Evolutionary conservation across 2,888 invertebrate genomes (phyloP), one percentile per base, ranked within the genome.

Genomic region (Leptopilina drosophilae): DNA sequence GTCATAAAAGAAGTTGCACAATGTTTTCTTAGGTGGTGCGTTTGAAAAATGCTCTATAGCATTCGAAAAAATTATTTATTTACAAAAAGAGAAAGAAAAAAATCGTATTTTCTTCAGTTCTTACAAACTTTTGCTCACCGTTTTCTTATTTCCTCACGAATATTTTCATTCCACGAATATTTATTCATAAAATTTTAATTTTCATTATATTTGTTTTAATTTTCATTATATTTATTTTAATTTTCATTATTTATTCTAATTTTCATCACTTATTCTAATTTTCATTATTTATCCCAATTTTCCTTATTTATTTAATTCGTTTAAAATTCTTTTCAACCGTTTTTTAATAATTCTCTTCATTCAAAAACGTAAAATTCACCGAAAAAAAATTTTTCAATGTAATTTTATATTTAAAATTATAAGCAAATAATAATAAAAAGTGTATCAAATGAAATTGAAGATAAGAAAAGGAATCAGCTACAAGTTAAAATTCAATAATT

Each of bases 1-100:
- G 62, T 62, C 15, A 62, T 62, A 62, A 62, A 49, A 62, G 62
- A 62, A 62, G 20, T 20, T 62, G 15, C n/a, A 62, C 20, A n/a
- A 64, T 20, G 14, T 64, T 64, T 20, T 33, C 12, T 26, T 64
- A 1, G 15, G 26, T 7, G 0, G 2, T 42, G 20, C 20, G 5
- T 6, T 2, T 20, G 8, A 56, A 33, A 14, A 12, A 49, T 15
- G 3, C 12, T 26, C 8, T 5, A 33, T 33, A 56, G 8, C 49
- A 33, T 7, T 2, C 26, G 14, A 15, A 33, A 33, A 26, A 7
- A 56, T 56, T 56, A 69, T 69, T 53, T 56, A 33, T 56, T 53
- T 49, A 67, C 12, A 26, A 26, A 33, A 33, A 33, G 3, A 33
- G 5, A 33, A 33, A 33, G 26, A 26, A 69, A 42, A 1, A 14